A percentile compares a stretch with the other conserved stretches of the same genome.
These are phyloP conservation scores for Zaprionus camerounensis DNA, from an alignment of 1,140 invertebrate genomes.

Conservation along the genomic window DNA sequence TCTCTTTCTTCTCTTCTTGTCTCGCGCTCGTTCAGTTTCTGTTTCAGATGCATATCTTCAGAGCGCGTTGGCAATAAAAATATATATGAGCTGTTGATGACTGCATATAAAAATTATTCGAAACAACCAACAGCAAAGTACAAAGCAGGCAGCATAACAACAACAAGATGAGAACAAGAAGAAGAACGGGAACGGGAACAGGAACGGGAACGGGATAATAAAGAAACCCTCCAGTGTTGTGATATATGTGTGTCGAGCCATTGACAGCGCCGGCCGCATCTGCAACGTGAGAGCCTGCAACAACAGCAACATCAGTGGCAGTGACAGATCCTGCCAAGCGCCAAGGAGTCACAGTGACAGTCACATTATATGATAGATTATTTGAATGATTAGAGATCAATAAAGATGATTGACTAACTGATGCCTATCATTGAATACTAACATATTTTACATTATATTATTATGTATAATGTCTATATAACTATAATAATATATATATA, in stretches of 20 bases:
- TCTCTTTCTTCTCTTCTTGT: neutral
- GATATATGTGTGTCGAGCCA: constrained; percentile 29
- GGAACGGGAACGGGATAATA: constrained; percentile 11
- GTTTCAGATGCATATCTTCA: constrained; percentile 74
- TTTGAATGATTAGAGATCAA: neutral
- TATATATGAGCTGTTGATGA: constrained; percentile 82
- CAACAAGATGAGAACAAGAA: neutral
- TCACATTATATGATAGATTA: neutral
- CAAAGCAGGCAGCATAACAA: constrained; percentile 9
- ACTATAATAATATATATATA: no score
- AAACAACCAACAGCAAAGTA: constrained; percentile 50
- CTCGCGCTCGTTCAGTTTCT: constrained; percentile 36
- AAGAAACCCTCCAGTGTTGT: constrained; percentile 36
- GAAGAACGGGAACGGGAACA: neutral
- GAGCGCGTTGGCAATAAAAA: constrained; percentile 74
- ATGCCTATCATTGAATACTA: no score
- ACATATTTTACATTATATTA: no score
- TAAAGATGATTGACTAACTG: neutral
- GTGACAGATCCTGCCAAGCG: no score
- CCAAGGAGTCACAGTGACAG: neutral
- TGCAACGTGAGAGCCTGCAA: constrained; percentile 22
- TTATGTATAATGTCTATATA: no score
- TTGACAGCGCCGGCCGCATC: constrained; percentile 15
- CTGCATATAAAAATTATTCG: constrained; percentile 78
- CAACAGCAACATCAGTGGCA: neutral